phyloP scores from a whole-genome alignment of 2,888 invertebrate genomes.

The Sinelater perroti region DNA sequence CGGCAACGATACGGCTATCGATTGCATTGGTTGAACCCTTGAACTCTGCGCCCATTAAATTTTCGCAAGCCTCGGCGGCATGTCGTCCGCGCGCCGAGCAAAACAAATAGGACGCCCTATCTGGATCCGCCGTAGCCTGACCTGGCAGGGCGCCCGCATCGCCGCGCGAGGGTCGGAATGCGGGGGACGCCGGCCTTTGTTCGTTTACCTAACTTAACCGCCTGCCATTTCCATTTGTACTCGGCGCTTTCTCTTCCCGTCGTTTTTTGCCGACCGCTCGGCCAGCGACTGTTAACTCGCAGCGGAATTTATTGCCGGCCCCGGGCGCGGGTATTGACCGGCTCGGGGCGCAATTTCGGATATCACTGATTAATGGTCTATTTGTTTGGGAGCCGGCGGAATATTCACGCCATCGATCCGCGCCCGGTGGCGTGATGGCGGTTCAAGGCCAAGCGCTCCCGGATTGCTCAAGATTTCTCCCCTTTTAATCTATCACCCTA shows the following conservation, averaged over 20 bases:
- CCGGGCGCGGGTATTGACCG: neutral
- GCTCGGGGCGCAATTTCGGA: constrained; percentile 1
- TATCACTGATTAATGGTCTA: constrained; percentile 1
- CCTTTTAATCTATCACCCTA: too few species aligned
- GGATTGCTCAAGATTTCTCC: too few species aligned
- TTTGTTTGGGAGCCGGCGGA: constrained; percentile 3
- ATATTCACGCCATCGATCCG: constrained; percentile 3
- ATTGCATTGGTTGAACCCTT: constrained; percentile 36
- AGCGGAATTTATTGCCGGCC: constrained; percentile 9
- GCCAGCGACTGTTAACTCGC: constrained; percentile 10
- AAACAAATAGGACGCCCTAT: constrained; percentile 27
- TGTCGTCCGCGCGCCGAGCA: constrained; percentile 23
- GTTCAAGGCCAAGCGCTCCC: constrained; percentile 4
- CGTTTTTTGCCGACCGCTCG: constrained; percentile 17
- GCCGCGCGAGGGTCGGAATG: constrained; percentile 25
- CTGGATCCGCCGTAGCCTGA: constrained; percentile 21
- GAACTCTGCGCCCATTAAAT: constrained; percentile 34
- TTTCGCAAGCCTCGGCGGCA: constrained; percentile 34
- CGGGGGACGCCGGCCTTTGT: constrained; percentile 34
- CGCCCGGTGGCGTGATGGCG: constrained; percentile 8
- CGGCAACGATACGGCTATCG: constrained; percentile 34
- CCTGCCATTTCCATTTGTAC: constrained; percentile 32
- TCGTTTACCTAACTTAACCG: constrained; percentile 36
- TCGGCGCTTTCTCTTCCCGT: constrained; percentile 27
- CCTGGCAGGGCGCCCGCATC: constrained; percentile 32